Base-by-base conservation (phyloP, 1,140 invertebrate genomes). In the Heliconius nattereri region DNA sequence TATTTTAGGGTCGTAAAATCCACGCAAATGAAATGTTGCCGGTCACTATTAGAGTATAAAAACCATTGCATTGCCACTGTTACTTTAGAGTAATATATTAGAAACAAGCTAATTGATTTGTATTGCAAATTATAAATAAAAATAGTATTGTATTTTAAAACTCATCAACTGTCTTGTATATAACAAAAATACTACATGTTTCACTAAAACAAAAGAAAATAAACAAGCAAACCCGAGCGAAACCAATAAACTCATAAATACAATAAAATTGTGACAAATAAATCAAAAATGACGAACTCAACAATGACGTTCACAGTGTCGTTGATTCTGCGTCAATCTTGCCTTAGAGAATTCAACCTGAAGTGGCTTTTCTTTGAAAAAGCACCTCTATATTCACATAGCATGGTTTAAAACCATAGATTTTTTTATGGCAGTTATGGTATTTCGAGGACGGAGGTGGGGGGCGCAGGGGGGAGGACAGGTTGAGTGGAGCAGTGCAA, bases 401-500 rank as follows among this genome's bases (percentile, higher is more conserved):
- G 8, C 20, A 60, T 60, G 54, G 54, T 60, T 60, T 60, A 60
- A 60, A 60, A 60, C 54, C 7, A 60, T 60, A 60, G 54, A 60
- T 2, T n/a, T 60, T 60, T 60, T 60, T 60, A 60, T 60, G 54
- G 54, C 54, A 11, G 54, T 60, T 60, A 60, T 60, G 20, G 20
- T 60, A 60, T 60, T 23, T 60, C 8, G 2, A 60, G 54, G 54
- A n/a, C 8, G 54, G 54, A 20, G 49, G 49, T 1, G 49, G 19
- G 49, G 19, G 45, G 49, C 5, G 49, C 49, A 0, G 19, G 52
- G 20, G 20, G 52, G 32, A 32, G 19, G 20, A 60, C 54, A 23
- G 54, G 54, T 60, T 60, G 20, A 60, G 19, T 85, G 86, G 85
- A 83, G 83, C 84, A 85, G 81, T 85, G 86, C 89, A 92, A 92